These are phyloP conservation scores for Hydriomena furcata DNA, from an alignment of 2,888 invertebrate species.

Conservation along the genomic window DNA sequence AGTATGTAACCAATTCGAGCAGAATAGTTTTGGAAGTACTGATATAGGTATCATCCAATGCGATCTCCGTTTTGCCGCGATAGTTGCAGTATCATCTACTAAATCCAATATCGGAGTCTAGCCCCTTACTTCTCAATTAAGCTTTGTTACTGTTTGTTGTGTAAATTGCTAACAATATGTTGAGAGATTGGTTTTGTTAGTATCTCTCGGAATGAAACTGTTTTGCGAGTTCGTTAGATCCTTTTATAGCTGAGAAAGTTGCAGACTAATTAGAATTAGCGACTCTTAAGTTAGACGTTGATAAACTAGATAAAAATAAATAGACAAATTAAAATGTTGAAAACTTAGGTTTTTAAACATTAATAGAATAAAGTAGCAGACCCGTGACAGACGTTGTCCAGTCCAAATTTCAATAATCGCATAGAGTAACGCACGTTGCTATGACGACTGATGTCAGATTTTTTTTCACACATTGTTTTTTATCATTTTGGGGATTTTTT, in stretches of 20 bases:
- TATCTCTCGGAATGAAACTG: slow-evolving; percentile 21
- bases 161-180: slow-evolving; percentile 40
- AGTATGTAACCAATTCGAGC: too few relatives aligned
- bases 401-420: too few relatives aligned
- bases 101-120: slow-evolving; percentile 58
- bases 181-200: slow-evolving; percentile 40
- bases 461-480: too few relatives aligned
- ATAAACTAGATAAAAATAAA: background rate
- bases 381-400: too few relatives aligned
- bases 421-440: too few relatives aligned
- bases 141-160: slow-evolving; percentile 45
- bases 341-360: background rate
- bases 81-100: slow-evolving; percentile 45
- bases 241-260: slow-evolving; percentile 16
- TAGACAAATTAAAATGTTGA: background rate
- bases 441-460: too few relatives aligned
- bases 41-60: background rate
- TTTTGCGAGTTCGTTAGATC: slow-evolving; percentile 10
- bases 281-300: slow-evolving; percentile 2
- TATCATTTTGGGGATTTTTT: too few relatives aligned
- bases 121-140: slow-evolving; percentile 49
- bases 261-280: slow-evolving; percentile 13
- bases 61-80: slow-evolving; percentile 34
- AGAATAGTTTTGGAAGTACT: too few relatives aligned
- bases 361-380: too few relatives aligned